Evolutionary conservation across 2,888 invertebrate species (phyloP), one percentile per base, ranked within the genome.

Genomic region (Chrysodeixis includens): DNA sequence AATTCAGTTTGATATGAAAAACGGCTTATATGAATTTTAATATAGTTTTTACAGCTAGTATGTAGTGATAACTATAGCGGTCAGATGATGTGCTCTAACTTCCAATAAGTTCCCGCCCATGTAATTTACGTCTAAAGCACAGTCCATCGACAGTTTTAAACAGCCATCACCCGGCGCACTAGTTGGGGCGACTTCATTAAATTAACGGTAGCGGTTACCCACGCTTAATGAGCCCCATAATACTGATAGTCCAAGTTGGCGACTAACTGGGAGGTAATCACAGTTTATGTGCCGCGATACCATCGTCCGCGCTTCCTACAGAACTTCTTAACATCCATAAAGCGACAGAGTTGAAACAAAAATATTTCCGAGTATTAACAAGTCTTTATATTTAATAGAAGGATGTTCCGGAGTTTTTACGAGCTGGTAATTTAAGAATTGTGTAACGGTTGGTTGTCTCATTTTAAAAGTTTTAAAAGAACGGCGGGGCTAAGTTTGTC

Each of bases 361-460:
- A 75, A 76, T 75, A 65, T 69, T 68, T 73, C 46, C 62, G 76
- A 76, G 54, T 52, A 74, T 74, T 74, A 76, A 76, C 73, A 74
- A 76, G 73, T 74, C 73, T 74, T 74, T 74, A 76, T 76, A 74
- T 74, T 74, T 74, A 74, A 74, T 74, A 71, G 71, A 71, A 62
- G 62, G 59, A 59, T 71, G 72, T 74, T 74, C 73, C 54, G 22
- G 76, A 74, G 35, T 74, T 74, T 74, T 74, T 74, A 74, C 71
- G 73, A 71, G 56, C 73, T 74, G 73, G 73, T 74, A 74, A 74
- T 74, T 76, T 71, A 66, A 60, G 71, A 71, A 74, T 71, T 74
- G 76, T 76, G 73, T 74, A 76, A 74, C 76, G 73, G 73, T 66
- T 76, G 76, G 66, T 76, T 76, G 71, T 74, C 71, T 66, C 73